A percentile compares a stretch with the other conserved stretches of the same genome.
phyloP scores from a whole-genome alignment of 2,888 invertebrate genomes.

The Cephonodes hylas region DNA sequence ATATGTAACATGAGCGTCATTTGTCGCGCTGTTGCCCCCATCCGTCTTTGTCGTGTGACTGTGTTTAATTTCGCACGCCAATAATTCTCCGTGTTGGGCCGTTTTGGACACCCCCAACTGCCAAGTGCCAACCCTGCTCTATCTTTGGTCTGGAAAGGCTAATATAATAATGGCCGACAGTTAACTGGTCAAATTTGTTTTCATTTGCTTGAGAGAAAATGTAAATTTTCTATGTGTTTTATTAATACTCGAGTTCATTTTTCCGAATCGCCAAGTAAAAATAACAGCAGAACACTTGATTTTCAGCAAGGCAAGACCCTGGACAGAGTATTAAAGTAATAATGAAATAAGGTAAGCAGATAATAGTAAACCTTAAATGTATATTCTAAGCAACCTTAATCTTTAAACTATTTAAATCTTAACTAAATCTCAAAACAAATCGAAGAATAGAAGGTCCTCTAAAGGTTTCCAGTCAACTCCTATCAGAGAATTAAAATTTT shows the following conservation, averaged over 20 bases:
- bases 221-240: no score
- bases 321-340: no score
- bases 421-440: no score
- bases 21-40: neutral
- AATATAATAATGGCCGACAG: neutral
- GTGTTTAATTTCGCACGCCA: constrained; percentile 14
- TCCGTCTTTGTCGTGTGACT: constrained; percentile 9
- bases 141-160: constrained; percentile 11
- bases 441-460: neutral
- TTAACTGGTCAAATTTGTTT: neutral
- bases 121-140: constrained; percentile 15
- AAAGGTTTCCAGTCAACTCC: neutral
- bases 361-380: no score
- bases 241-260: no score
- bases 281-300: no score
- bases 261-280: neutral
- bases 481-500: neutral
- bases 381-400: no score
- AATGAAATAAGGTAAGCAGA: no score
- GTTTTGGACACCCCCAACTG: constrained; percentile 12
- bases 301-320: no score
- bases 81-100: constrained; percentile 13
- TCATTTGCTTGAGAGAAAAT: neutral
- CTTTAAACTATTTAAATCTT: no score
- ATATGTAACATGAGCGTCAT: neutral